Conservation (phyloP, 2,888 invertebrate species). For the Auanema sp. region DNA sequence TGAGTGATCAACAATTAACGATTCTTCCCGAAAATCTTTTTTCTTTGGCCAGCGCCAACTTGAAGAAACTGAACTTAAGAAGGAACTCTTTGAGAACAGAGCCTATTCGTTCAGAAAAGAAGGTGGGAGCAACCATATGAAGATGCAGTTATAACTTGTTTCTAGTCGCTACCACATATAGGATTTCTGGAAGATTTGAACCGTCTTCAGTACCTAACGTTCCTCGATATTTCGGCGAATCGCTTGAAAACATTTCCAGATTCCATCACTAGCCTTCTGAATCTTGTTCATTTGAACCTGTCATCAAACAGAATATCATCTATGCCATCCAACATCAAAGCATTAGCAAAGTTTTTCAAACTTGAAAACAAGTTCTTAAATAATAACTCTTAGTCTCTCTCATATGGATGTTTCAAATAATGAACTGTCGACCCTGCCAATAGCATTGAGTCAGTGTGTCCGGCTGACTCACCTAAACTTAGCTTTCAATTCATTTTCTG, state of each 20-base stretch:
- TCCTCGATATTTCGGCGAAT: conserved; percentile 67
- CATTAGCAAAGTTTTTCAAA: conserved; percentile 27
- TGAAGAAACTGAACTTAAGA: conserved; percentile 66
- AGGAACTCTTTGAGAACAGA: conserved; percentile 64
- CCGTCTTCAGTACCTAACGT: conserved; percentile 64
- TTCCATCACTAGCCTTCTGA: conserved; percentile 61
- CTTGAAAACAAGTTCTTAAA: background rate
- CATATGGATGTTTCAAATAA: conserved; percentile 52
- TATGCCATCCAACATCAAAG: conserved; percentile 63
- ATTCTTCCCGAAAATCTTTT: conserved; percentile 67
- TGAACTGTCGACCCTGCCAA: conserved; percentile 42
- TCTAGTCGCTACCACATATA: conserved; percentile 38
- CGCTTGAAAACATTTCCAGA: conserved; percentile 65
- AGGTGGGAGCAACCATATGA: background rate
- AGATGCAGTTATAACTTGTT: background rate
- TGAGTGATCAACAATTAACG: conserved; percentile 67
- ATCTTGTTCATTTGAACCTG: conserved; percentile 41
- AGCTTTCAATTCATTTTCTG: conserved; percentile 50
- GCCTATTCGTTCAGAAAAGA: background rate
- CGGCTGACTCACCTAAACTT: conserved; percentile 41
- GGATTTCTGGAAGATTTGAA: conserved; percentile 68
- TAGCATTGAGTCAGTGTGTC: conserved; percentile 35
- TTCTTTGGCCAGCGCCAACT: conserved; percentile 45
- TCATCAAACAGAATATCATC: conserved; percentile 46
- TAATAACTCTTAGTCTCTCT: conserved; percentile 23